Base-by-base conservation (phyloP, 2,113 vertebrate species). In the Dromaius novaehollandiae region DNA sequence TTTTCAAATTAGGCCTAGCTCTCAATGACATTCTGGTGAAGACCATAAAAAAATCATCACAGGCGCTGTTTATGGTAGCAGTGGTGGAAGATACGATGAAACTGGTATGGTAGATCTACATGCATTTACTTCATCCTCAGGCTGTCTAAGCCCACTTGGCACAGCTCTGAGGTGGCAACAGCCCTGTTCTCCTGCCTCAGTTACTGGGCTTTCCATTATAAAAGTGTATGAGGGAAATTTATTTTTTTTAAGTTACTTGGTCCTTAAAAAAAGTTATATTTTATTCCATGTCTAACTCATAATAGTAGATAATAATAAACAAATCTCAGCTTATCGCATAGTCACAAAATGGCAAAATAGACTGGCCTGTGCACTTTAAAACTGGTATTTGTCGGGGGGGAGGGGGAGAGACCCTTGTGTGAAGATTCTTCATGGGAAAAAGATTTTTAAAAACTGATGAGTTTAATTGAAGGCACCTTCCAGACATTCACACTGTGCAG, bases 61-160 rank as follows among this genome's bases (percentile, higher is more conserved):
- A 10, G n/a, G 14, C 19, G 77, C 12, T 13, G 15, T 5, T 42
- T 42, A 22, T 0, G 2, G 40, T 34, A 0, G 0, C 0, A 2
- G 65, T 22, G 19, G 28, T 55, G 13, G 40, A 40, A 77, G 11
- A 71, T 9, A 6, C 11, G 32, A 22, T 64, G 44, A 50, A 85
- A 69, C 36, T 34, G 1, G 2, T 44, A 2, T 34, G 30, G 30
- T 60, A 60, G 17, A 60, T 60, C 17, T 32, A 34, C 24, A 8
- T 38, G 48, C 24, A 13, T 51, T 48, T 58, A 21, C 22, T n/a
- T 58, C 38, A 58, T 25, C n/a, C n/a, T 13, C n/a, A n/a, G 15
- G 32, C 50, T 77, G 50, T 61, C 60, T 22, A 9, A 69, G 44
- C 53, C 22, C 42, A 5, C 34, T 22, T 38, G 13, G 46, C 38